Evolutionary conservation across 2,797 vertebrate genomes (phyloP), one percentile per base, ranked within the genome.

Genomic region (Sorex maritimensis): DNA sequence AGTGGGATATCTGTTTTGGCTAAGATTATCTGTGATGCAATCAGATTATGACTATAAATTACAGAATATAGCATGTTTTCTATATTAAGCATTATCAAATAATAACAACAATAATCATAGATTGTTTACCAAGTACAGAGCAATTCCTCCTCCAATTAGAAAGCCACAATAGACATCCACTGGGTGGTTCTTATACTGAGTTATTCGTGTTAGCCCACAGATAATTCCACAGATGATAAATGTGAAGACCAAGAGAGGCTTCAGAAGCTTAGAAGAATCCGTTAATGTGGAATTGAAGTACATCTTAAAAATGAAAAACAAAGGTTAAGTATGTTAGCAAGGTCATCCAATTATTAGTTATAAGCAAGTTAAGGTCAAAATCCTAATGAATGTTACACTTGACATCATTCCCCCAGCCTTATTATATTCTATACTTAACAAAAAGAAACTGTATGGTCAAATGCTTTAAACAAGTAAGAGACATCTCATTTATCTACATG

Each of bases 241-340:
- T 89, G 99, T 99, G 97, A 99, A 99, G 94, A 99, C 99, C 97
- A 99, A 96, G 88, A 99, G 98, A 13, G 99, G 99, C 96, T 99
- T 99, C 92, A 99, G 98, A 88, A 99, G 98, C 97, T 99, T 99
- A 81, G 99, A 99, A 13, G 99, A 99, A 97, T 99, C 99, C 0
- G 99, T 99, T 96, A 99, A 97, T 0, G 99, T 99, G 93, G 99
- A 99, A 98, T 99, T 99, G 98, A 99, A 99, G 98, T 99, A 99
- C 99, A 99, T 99, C 99, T 99, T 97, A 75, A 97, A 95, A 95
- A 91, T 81, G 95, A 96, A 95, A 96, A 94, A 68, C 81, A 92
- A 55, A 84, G 72, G 67, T 80, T 95, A 86, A 85, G 52, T 28
- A 78, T 61, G 75, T 34, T 91, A 61, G 65, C 75, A 90, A 46